Evolutionary conservation across 2,113 vertebrate species (phyloP).

Genomic region (Egretta garzetta): DNA sequence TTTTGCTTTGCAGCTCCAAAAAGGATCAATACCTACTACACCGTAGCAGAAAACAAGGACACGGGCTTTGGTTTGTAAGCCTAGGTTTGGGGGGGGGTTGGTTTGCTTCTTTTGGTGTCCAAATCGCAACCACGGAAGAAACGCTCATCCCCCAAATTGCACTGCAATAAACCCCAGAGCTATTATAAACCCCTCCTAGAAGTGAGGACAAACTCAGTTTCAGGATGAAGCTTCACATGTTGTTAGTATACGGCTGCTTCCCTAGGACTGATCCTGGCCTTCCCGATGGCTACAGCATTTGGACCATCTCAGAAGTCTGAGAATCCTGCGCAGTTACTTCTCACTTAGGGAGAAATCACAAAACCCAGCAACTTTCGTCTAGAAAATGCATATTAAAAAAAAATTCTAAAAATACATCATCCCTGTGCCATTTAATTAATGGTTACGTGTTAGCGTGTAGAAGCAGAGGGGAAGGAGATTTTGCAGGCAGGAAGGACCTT

Average conservation of each 20-base stretch:
- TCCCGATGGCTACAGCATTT: neutral
- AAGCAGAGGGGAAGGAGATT: neutral
- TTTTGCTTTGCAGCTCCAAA: neutral
- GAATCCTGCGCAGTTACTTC: neutral
- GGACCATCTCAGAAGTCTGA: neutral
- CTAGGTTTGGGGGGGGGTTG: neutral
- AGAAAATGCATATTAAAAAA: neutral
- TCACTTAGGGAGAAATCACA: neutral
- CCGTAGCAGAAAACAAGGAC: neutral
- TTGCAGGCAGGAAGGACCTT: neutral
- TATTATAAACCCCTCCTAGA: neutral
- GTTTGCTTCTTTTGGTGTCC: neutral
- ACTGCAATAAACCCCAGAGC: neutral
- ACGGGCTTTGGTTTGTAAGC: neutral
- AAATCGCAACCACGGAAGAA: no score
- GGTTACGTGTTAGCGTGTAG: fast-evolving
- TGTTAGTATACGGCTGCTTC: neutral
- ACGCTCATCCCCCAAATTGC: neutral
- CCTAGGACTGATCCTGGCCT: neutral
- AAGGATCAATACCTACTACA: neutral
- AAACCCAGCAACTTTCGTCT: neutral
- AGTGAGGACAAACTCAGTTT: neutral
- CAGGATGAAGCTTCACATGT: no score
- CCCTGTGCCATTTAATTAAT: neutral
- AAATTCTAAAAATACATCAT: neutral